phyloP scores from a whole-genome alignment of 2,113 vertebrate species.

The Psittacara wagleri region DNA sequence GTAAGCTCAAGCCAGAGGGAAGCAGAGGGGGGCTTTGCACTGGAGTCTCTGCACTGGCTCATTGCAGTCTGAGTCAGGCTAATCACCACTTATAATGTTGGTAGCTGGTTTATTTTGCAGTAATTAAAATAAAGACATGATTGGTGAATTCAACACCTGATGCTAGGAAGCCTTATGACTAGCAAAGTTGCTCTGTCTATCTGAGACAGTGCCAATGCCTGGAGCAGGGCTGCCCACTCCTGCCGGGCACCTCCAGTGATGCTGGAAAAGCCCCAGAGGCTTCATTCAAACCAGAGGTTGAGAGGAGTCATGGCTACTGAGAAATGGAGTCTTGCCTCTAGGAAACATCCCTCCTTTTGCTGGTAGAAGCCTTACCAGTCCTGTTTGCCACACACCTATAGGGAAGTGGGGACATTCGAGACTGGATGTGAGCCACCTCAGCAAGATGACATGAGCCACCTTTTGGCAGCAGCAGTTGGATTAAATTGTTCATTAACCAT shows the following conservation, averaged over 20 bases:
- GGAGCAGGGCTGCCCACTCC: background rate
- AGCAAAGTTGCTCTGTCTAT: background rate
- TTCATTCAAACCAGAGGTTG: background rate
- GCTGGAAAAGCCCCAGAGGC: background rate
- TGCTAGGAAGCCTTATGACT: background rate
- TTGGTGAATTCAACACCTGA: background rate
- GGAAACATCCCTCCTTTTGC: background rate
- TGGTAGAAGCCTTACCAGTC: background rate
- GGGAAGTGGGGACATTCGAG: background rate
- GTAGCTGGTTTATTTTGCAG: background rate
- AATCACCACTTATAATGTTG: background rate
- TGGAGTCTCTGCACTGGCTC: rapidly evolving
- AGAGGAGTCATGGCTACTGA: background rate
- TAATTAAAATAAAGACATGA: background rate
- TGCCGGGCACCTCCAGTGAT: background rate
- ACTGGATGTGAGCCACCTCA: background rate
- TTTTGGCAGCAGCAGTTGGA: background rate
- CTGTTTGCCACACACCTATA: background rate
- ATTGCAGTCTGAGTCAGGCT: background rate
- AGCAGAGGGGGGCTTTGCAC: background rate
- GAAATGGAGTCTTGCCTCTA: background rate
- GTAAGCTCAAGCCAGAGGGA: background rate
- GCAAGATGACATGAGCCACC: background rate
- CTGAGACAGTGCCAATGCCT: background rate
- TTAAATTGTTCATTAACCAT: background rate